Base-by-base conservation (phyloP, 2,113 vertebrate genomes). In the Notechis scutatus region DNA sequence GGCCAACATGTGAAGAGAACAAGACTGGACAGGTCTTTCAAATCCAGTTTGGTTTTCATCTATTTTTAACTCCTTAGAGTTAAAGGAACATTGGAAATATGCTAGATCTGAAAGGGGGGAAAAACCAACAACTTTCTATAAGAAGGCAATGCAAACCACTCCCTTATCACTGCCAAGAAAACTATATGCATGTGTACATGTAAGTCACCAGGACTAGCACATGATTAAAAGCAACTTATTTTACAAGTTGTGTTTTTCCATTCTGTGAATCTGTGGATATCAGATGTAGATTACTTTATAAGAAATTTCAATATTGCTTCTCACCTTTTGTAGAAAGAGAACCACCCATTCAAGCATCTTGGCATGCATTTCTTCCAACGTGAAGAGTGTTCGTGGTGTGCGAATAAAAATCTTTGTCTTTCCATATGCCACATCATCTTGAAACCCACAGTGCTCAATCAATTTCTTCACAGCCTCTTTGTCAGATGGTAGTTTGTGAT, bases 301-400 rank as follows among this genome's bases (percentile, higher is more conserved):
- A n/a, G 11, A 61, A 21, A 81, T 54, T 61, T 86, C 2, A 1
- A 42, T 74, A 21, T 0, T 0, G 50, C 47, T 90, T 88, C 97
- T 96, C 95, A 99, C 99, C 99, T 99, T 99, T 96, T 99, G 99
- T 2, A 99, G 98, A 97, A 99, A 99, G 92, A 99, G 98, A 92
- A 99, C 98, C 5, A 99, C 99, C 91, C 98, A 98, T 91, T 98
- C 95, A 1, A 99, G 98, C 99, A 99, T 99, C 89, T 98, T 98
- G 8, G 98, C 96, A 4, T 99, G 98, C 97, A 98, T 98, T 4
- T 99, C 99, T 97, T 99, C 99, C 96, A 99, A 96, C 91, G 98
- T 99, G 97, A 99, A 99, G 4, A 99, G 97, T 0, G 99, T 99
- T 0, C 98, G 98, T 0, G 99, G 99, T 0, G 99, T 99, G 89